phyloP scores from a whole-genome alignment of 1,140 invertebrate genomes.

The Drosophila kikkawai region DNA sequence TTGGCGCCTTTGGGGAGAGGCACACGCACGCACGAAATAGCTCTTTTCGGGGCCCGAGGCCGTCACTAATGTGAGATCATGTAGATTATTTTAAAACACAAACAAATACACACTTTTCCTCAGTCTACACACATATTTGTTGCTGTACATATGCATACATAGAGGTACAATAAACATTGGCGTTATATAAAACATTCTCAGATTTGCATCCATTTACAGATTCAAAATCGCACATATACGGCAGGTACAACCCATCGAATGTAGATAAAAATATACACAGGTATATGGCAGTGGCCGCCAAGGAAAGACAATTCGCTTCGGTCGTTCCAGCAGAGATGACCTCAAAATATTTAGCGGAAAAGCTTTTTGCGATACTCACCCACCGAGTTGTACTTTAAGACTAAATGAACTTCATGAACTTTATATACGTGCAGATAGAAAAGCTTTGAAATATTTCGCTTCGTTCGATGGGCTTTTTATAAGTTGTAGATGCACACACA shows the following conservation, averaged over 20 bases:
- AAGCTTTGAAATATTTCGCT: conserved; percentile 52
- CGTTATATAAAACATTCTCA: conserved; percentile 33
- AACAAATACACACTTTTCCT: conserved; percentile 37
- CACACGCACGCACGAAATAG: conserved; percentile 26
- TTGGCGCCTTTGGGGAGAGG: conserved; percentile 11
- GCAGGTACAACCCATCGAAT: conserved; percentile 20
- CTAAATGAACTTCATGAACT: conserved; percentile 70
- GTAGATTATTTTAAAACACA: conserved; percentile 50
- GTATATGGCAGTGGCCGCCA: conserved; percentile 25
- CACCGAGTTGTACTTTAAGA: conserved; percentile 69
- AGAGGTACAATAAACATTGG: conserved; percentile 23
- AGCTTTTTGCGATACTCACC: conserved; percentile 65
- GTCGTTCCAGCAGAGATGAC: conserved; percentile 47
- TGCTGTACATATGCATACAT: conserved; percentile 12
- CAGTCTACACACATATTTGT: conserved; percentile 29
- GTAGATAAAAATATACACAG: conserved; percentile 45
- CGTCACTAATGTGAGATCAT: conserved; percentile 48
- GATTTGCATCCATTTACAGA: conserved; percentile 42
- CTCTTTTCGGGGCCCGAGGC: conserved; percentile 21
- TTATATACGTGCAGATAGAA: conserved; percentile 48
- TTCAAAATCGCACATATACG: conserved; percentile 20
- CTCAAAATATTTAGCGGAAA: conserved; percentile 62
- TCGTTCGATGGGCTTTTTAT: conserved; percentile 32
- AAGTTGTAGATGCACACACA: conserved; percentile 26
- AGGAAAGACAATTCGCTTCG: conserved; percentile 22